Evolutionary conservation across 2,888 invertebrate species (phyloP), one percentile per base, ranked within the genome.

Genomic region (Aspidiotus destructor): DNA sequence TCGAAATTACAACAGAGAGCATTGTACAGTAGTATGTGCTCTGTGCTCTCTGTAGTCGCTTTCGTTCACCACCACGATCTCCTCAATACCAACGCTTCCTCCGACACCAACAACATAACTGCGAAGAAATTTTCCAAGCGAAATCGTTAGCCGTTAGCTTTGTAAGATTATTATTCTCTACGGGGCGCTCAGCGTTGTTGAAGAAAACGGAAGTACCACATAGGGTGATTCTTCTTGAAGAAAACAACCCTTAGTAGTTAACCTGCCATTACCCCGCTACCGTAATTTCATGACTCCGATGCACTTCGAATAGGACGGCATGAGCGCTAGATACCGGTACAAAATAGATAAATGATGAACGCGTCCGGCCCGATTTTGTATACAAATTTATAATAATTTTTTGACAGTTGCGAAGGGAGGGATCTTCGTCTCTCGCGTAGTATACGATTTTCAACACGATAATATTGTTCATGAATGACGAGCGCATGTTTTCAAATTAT

Each of bases 151-250:
- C 65, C 58, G 65, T 58, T 65, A 41, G 54, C 63, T 63, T 63
- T 57, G 65, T 58, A 65, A 57, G 48, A 65, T 65, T 65, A 65
- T 65, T 65, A 65, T 65, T 65, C 65, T 65, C 65, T 55, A 65
- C 65, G 65, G 65, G 65, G 57, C 44, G 58, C 65, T 65, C 58
- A n/a, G 41, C 41, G 57, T 41, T 48, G 16, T 28, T 8, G 40
- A 65, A 65, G 65, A 58, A 58, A 65, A 65, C 65, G 65, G 65
- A 65, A 58, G 65, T 65, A 58, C 65, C 65, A 65, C 65, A 65
- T 65, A 48, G 65, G 65, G 65, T 65, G 65, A 58, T 65, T 58
- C 65, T 65, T 58, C 65, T 65, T 58, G 40, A 58, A 63, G 63
- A 63, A 63, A 63, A 63, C 63, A 63, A 63, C 63, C 63, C 63